Evolutionary conservation across 2,888 invertebrate species (phyloP).

Genomic region (Agonopterix alstromeriana): DNA sequence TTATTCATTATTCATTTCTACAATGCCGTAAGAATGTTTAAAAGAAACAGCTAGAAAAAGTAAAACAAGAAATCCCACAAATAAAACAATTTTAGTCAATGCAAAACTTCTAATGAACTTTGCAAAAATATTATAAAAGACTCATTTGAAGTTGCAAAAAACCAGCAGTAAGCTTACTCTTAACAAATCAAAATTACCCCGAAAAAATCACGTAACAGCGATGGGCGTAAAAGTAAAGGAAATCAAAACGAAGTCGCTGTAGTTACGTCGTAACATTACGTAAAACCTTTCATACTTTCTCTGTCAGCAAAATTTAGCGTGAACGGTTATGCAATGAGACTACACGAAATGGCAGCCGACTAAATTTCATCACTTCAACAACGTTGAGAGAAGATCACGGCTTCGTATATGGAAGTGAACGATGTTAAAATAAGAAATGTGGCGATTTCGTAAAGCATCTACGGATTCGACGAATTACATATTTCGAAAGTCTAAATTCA

Average conservation of each 20-base stretch:
- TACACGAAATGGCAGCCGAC: constrained; percentile 68
- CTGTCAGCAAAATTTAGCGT: constrained; percentile 76
- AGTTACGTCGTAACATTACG: constrained; percentile 65
- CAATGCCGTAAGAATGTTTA: too few relatives aligned
- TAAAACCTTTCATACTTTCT: constrained; percentile 76
- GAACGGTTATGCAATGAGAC: constrained; percentile 51
- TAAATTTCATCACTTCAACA: constrained; percentile 71
- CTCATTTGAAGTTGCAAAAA: constrained; percentile 7
- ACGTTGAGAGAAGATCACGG: constrained; percentile 53
- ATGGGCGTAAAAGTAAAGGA: constrained; percentile 69
- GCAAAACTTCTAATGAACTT: too few relatives aligned
- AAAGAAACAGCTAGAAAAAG: too few relatives aligned
- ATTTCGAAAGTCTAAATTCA: too few relatives aligned
- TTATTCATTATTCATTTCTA: too few relatives aligned
- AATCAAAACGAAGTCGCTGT: constrained; percentile 70
- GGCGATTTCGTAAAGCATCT: constrained; percentile 13
- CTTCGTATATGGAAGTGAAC: constrained; percentile 49
- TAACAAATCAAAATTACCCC: constrained; percentile 42
- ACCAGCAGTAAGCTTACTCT: constrained; percentile 15
- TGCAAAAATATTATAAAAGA: too few relatives aligned
- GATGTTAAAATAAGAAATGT: constrained; percentile 58
- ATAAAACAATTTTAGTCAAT: too few relatives aligned
- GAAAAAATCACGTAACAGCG: constrained; percentile 62
- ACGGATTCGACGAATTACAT: too few relatives aligned
- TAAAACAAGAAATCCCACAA: too few relatives aligned